These are phyloP conservation scores for Protophormia terraenovae DNA, from an alignment of 2,888 invertebrate genomes.

Conservation along the genomic window DNA sequence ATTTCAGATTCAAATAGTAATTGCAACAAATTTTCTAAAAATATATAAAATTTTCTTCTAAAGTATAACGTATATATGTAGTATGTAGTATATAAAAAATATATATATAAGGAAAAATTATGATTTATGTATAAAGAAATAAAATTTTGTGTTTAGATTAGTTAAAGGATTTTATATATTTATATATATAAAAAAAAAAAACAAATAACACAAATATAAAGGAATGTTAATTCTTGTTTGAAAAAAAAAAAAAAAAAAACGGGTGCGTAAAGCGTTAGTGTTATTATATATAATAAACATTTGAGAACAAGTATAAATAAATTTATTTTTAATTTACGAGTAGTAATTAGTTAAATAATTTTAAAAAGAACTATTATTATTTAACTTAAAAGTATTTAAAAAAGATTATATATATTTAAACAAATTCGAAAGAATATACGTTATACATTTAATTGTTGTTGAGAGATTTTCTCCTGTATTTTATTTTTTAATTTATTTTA, in stretches of 20 bases:
- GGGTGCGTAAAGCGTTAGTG: conserved; percentile 60
- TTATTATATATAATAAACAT: conserved; percentile 33
- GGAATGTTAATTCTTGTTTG: conserved; percentile 20
- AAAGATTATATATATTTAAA: conserved; percentile 35
- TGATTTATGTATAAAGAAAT: conserved; percentile 25
- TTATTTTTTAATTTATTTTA: conserved; percentile 4
- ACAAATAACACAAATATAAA: conserved; percentile 51
- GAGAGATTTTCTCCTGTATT: neutral
- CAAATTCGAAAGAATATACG: conserved; percentile 42
- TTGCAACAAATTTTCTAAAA: conserved; percentile 49
- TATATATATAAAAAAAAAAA: conserved; percentile 50
- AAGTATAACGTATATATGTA: conserved; percentile 59
- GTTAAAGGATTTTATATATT: conserved; percentile 47
- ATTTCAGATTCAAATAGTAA: conserved; percentile 50
- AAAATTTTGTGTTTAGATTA: conserved; percentile 39
- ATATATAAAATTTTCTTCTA: conserved; percentile 32
- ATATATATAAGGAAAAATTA: conserved; percentile 22
- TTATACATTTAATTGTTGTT: conserved; percentile 50
- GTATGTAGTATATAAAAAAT: neutral
- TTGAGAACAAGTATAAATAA: conserved; percentile 4
- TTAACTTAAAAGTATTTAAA: conserved; percentile 48
- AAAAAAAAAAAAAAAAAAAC: too few species aligned
- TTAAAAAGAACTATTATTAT: conserved; percentile 54
- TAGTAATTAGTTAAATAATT: conserved; percentile 53
- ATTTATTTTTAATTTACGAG: conserved; percentile 15